Conservation (phyloP, 2,113 vertebrate species). For the Emydura subglobosa region DNA sequence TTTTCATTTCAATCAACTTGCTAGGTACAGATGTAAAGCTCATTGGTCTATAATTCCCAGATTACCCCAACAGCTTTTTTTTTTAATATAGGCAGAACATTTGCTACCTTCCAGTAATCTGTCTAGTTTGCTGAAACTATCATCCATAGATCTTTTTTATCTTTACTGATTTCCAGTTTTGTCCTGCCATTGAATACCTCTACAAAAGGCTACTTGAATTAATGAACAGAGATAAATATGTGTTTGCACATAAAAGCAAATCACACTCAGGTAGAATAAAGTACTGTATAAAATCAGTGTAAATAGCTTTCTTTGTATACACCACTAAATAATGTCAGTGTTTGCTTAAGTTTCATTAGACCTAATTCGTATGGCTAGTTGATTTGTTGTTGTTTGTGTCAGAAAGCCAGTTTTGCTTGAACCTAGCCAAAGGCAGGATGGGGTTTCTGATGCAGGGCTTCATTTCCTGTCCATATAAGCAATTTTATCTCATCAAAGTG, state of each 20-base stretch:
- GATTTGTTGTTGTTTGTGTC: background rate
- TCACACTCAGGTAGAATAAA: background rate
- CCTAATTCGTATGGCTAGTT: background rate
- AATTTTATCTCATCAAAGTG: background rate
- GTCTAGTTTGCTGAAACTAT: background rate
- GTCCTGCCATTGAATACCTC: background rate
- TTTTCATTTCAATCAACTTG: background rate
- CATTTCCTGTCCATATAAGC: background rate
- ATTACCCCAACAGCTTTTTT: background rate
- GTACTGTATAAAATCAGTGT: background rate
- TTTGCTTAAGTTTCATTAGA: background rate
- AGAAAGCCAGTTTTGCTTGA: accelerated
- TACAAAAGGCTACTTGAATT: background rate
- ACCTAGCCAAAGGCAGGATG: background rate
- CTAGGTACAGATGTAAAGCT: background rate
- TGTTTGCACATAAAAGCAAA: background rate
- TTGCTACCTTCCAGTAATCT: background rate
- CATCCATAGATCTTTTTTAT: background rate
- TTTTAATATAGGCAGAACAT: accelerated
- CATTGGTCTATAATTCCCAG: background rate
- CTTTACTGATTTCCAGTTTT: background rate
- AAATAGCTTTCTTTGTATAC: background rate
- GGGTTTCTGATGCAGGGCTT: background rate
- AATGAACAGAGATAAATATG: background rate
- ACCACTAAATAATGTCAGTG: background rate